Conservation (phyloP, 2,113 vertebrate genomes). For the Antechinus stuartii region DNA sequence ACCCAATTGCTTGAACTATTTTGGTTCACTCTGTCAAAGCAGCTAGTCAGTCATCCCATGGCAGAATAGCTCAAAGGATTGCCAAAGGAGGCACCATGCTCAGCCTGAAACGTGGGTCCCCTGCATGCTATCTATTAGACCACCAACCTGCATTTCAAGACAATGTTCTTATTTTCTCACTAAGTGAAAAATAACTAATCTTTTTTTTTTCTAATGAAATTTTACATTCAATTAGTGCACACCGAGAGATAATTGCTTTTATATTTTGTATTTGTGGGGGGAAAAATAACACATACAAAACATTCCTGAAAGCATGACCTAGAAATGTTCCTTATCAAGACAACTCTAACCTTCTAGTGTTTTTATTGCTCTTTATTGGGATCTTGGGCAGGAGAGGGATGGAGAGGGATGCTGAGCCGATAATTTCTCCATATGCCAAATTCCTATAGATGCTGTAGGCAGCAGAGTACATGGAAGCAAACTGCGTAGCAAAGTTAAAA, state of each 20-base stretch:
- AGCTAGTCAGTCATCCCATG: not conserved
- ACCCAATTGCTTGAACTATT: not conserved
- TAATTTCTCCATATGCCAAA: not conserved
- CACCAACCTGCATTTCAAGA: not conserved
- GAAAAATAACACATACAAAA: not conserved
- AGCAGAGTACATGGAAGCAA: not conserved
- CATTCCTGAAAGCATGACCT: not conserved
- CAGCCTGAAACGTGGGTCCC: not conserved
- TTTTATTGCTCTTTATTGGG: not conserved
- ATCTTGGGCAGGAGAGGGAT: not conserved
- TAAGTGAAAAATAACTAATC: conserved; percentile 1
- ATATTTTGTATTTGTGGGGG: not conserved
- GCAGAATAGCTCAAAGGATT: not conserved
- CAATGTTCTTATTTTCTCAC: not conserved
- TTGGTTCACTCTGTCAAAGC: not conserved
- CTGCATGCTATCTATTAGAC: conserved; percentile 6
- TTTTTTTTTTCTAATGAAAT: conserved; percentile 3
- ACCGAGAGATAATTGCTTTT: not conserved
- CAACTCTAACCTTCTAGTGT: not conserved
- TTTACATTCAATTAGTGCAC: conserved; percentile 7
- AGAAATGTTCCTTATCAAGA: not conserved
- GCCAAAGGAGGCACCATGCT: not conserved
- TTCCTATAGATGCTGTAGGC: not conserved
- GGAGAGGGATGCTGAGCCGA: not conserved
- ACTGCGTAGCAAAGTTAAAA: not conserved